Base-by-base conservation (phyloP, 2,888 invertebrate genomes). In the Cancer borealis region DNA sequence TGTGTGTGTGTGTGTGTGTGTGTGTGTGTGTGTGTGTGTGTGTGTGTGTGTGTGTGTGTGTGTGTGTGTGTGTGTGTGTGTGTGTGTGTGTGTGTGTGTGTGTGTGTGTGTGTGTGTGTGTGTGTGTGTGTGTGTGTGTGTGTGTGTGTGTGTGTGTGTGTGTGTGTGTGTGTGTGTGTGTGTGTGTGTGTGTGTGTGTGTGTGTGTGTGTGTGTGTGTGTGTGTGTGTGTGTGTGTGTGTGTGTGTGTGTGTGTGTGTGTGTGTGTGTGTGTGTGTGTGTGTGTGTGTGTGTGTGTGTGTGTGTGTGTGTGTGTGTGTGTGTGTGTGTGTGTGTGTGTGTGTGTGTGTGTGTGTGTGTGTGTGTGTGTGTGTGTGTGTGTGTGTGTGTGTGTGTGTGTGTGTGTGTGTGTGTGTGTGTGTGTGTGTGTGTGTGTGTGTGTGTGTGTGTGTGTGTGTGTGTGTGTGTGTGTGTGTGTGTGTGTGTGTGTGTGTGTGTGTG, bases 1-100 rank as follows among this genome's bases (percentile, higher is more conserved):
- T 79, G 79, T 79, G 79, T 79, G 79, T 79, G 79, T 79, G 79
- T 79, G 79, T 79, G 21, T 49, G 49, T 49, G 49, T n/a, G 79
- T 79, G 30, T n/a, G 79, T 79, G 30, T n/a, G 79, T 79, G 30
- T 30, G 30, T 79, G 26, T 79, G 79, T 30, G n/a, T 4, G 79
- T 79, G 79, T 79, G 79, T 79, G 79, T 4, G 79, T 79, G 79
- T 79, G 10, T 87, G 87, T 26, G 30, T 26, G 39, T 21, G 21
- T n/a, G 6, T n/a, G 49, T 3, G 49, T 49, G 49, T 49, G 49
- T 49, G 49, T 49, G 49, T 49, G 49, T 49, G 49, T 49, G 49
- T 49, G 49, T 49, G 49, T 49, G 49, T 49, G 49, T 49, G 49
- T 49, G 49, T 49, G 49, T n/a, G 79, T 79, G 30, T n/a, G 79